Evolutionary conservation across 2,888 invertebrate genomes (phyloP), one percentile per base, ranked within the genome.

Genomic region (Candidula unifasciata): DNA sequence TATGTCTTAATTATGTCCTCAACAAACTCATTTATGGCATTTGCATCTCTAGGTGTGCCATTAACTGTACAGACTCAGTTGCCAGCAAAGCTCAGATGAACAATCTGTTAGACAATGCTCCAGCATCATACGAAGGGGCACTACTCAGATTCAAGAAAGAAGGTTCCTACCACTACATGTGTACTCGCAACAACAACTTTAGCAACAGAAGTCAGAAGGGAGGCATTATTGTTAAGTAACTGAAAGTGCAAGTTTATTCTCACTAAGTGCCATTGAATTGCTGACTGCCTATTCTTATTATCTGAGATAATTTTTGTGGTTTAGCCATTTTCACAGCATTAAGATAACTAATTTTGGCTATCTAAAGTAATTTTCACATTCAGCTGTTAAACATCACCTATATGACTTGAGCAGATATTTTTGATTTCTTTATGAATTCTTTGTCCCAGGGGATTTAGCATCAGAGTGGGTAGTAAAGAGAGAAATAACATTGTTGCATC

Each of bases 111-210:
- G 89, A 93, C 89, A 92, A 92, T 84, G 93, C 93, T 24, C 92
- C 93, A n/a, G 93, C 93, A 8, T 93, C 93, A 1, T 93, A 91
- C 82, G 89, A 89, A 74, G 93, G 93, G 27, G 91, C 89, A 2
- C 87, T 93, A 18, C 89, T 93, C 10, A 89, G 87, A 81, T 89
- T 93, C 77, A 90, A 88, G 80, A 86, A 86, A 68, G 35, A 35
- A 35, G 93, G 93, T 27, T 90, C 86, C 6, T 93, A 93, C 85
- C 88, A 92, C 87, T 93, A 91, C 86, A 92, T 92, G 90, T 92
- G 92, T 82, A 91, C 93, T 8, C 88, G 93, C 60, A 93, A 93
- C 87, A 93, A 93, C 87, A 93, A 92, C 87, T 93, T 93, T 88
- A 91, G 91, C 30, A 93, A 91, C 85, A 87, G 93, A 24, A 92